Evolutionary conservation across 2,797 vertebrate species (phyloP).

Genomic region (Manis crassicaudata): DNA sequence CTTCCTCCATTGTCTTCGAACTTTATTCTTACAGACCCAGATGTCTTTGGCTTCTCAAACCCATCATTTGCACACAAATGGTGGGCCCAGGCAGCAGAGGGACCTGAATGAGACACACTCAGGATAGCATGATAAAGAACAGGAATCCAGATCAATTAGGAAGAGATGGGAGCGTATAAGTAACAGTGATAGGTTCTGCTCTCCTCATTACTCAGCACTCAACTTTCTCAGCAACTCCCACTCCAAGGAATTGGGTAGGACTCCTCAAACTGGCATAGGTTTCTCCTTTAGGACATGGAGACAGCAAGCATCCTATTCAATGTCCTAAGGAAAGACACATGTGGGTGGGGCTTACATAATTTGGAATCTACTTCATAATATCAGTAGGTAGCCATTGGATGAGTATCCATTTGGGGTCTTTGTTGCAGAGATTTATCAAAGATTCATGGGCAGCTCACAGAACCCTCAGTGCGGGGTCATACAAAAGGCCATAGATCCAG

Average conservation of each 20-base stretch:
- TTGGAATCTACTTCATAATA: neutral
- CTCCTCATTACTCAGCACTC: neutral
- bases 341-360: neutral
- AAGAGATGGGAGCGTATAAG: neutral
- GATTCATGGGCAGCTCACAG: neutral
- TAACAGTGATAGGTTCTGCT: too few relatives aligned
- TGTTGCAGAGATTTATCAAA: neutral
- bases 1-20: conserved; percentile 60
- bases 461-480: neutral
- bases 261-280: neutral
- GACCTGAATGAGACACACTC: conserved; percentile 33
- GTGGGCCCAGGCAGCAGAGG: neutral
- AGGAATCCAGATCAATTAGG: neutral
- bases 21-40: neutral
- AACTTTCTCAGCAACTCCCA: neutral
- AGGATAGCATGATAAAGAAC: neutral
- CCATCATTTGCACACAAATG: conserved; percentile 78
- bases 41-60: conserved; percentile 58
- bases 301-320: neutral
- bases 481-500: neutral
- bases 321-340: neutral
- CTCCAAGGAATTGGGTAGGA: neutral
- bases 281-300: neutral
- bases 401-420: neutral
- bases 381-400: neutral